Evolutionary conservation across 2,113 vertebrate genomes (phyloP), one percentile per base, ranked within the genome.

Genomic region (Mormyrus lacerda): DNA sequence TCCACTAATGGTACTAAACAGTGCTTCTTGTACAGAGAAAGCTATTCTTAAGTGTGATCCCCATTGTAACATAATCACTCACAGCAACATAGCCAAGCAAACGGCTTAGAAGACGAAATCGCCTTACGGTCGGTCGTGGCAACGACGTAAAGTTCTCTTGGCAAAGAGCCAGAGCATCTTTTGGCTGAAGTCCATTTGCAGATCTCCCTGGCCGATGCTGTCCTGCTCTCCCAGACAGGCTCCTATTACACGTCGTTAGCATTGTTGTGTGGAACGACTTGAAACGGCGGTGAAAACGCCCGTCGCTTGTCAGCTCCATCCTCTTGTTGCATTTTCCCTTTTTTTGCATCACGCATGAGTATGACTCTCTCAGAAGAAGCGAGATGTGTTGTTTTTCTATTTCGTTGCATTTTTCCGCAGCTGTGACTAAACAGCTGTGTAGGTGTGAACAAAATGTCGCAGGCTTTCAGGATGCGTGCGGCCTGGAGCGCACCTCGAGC

Each of bases 151-250:
- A 35, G 47, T 10, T 13, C 17, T 35, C 90, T 50, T 91, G 91
- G 89, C 83, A 55, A 45, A 61, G 9, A 84, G 53, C 69, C 65
- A 69, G 47, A 61, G 24, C 73, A 24, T 89, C 89, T 90, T 90
- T 83, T 44, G 89, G 55, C 73, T n/a, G 42, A 89, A 89, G 24
- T 85, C n/a, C 86, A 91, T 90, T 91, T 85, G 88, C 91, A 87
- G 85, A 65, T 87, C 90, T 87, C 83, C 89, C 90, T 35, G 11
- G 91, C 79, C 76, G 89, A 90, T 90, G 79, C 69, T 87, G 31
- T 89, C 90, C 42, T 13, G 61, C 53, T 82, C 90, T 88, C 89
- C 88, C 85, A 89, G 88, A 50, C 31, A 79, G 88, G 89, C 87
- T 51, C 69, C 88, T 83, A 65, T 83, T 50, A 89, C 90, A 53